These are phyloP conservation scores for Heliothis peltigera DNA, from an alignment of 2,888 invertebrate species.

Conservation along the genomic window DNA sequence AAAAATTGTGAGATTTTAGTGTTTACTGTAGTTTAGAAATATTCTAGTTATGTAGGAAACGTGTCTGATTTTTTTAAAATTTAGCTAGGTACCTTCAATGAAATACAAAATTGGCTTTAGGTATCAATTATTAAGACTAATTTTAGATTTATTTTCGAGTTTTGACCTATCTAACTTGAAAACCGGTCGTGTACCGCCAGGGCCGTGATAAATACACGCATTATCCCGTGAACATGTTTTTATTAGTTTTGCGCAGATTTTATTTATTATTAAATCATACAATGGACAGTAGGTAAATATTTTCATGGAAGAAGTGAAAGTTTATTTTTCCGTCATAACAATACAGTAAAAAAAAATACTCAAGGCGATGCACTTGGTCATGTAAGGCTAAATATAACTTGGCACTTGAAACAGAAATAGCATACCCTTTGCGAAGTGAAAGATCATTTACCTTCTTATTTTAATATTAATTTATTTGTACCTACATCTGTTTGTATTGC, in stretches of 20 bases:
- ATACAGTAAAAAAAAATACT: conserved; percentile 29
- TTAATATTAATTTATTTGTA: conserved; percentile 20
- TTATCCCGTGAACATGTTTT: conserved; percentile 3
- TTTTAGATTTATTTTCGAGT: conserved; percentile 5
- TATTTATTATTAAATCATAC: neutral
- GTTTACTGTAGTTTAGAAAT: too few species aligned
- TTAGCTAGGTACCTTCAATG: neutral
- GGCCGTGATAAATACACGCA: neutral
- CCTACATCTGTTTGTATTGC: conserved; percentile 6
- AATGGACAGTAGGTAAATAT: neutral
- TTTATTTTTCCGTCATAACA: conserved; percentile 18
- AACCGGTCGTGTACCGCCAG: neutral
- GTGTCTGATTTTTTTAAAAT: too few species aligned
- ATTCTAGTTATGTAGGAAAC: too few species aligned
- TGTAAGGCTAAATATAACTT: conserved; percentile 51
- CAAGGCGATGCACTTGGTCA: conserved; percentile 49
- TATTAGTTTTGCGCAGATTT: neutral
- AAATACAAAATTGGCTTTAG: neutral
- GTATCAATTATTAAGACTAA: neutral
- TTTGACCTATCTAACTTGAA: neutral
- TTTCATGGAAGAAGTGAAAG: neutral
- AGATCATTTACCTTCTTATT: conserved; percentile 14
- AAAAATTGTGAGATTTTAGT: too few species aligned
- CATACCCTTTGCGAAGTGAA: conserved; percentile 38
- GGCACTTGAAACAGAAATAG: conserved; percentile 45